Conservation (phyloP, 37 sponge, comb jelly and placozoan genomes). For the Ianthella basta region DNA sequence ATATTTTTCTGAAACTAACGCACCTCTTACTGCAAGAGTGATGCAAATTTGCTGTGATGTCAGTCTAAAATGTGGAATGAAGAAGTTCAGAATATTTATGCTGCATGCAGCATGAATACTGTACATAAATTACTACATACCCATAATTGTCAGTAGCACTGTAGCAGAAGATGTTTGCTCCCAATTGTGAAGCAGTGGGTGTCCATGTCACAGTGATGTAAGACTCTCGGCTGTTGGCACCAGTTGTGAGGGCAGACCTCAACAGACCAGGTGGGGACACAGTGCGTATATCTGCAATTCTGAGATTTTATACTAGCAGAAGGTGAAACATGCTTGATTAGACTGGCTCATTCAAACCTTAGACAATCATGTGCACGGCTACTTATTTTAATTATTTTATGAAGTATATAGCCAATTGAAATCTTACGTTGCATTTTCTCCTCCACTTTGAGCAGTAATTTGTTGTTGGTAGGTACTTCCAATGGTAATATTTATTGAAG, state of each 20-base stretch:
- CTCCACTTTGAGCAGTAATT: slow-evolving; percentile 19
- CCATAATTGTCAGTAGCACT: slow-evolving; percentile 16
- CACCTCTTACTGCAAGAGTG: too few species aligned
- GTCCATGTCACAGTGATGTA: slow-evolving; percentile 41
- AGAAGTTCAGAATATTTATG: too few species aligned
- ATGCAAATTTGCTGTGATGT: too few species aligned
- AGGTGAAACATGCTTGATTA: too few species aligned
- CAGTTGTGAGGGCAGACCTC: background rate
- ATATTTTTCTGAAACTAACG: too few species aligned
- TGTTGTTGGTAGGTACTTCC: slow-evolving; percentile 9
- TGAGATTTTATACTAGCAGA: background rate
- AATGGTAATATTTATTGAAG: slow-evolving; percentile 32
- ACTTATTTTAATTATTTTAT: too few species aligned
- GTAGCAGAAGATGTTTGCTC: slow-evolving; percentile 35
- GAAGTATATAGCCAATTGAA: too few species aligned
- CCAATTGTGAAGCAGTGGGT: slow-evolving; percentile 21
- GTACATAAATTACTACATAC: slow-evolving; percentile 18
- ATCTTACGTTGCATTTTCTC: slow-evolving; percentile 16
- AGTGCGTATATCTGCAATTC: slow-evolving; percentile 36
- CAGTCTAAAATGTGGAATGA: too few species aligned
- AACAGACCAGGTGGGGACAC: slow-evolving; percentile 14
- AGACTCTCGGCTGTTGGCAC: background rate
- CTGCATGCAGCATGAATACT: too few species aligned
- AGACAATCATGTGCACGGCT: too few species aligned
- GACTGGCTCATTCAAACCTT: too few species aligned